These are phyloP conservation scores for Cephus pulcher DNA, from an alignment of 2,888 invertebrate species.

Conservation along the genomic window DNA sequence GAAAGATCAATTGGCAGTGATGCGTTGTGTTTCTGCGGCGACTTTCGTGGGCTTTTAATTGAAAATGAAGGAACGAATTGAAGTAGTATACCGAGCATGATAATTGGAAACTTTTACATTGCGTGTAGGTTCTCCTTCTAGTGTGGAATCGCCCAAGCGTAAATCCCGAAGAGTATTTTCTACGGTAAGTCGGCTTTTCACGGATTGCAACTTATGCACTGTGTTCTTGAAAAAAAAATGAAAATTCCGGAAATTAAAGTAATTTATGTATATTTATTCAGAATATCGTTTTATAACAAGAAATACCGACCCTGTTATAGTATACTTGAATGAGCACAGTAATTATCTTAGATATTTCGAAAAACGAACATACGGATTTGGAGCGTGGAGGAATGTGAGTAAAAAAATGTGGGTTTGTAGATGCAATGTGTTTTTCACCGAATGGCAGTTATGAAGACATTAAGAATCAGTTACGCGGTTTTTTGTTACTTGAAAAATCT, in stretches of 20 bases:
- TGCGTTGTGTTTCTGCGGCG: background rate
- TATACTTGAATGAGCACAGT: background rate
- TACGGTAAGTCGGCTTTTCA: conserved; percentile 18
- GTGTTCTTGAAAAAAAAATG: background rate
- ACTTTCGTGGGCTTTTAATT: conserved; percentile 43
- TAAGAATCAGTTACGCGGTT: background rate
- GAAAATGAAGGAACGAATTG: conserved; percentile 37
- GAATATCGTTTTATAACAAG: background rate
- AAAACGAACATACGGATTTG: background rate
- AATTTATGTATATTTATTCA: background rate
- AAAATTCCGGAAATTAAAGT: background rate
- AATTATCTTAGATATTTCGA: background rate
- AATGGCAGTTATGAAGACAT: conserved; percentile 1
- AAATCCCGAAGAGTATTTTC: conserved; percentile 44
- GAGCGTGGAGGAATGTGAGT: background rate
- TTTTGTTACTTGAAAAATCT: background rate
- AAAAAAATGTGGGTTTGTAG: background rate
- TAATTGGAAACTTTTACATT: conserved; percentile 51
- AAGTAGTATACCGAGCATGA: conserved; percentile 25
- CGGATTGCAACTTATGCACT: background rate
- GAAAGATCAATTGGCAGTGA: background rate
- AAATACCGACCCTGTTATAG: background rate
- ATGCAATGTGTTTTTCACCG: background rate
- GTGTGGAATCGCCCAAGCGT: conserved; percentile 33
- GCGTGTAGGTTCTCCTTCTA: conserved; percentile 28